Base-by-base conservation (phyloP, 2,888 invertebrate genomes). In the Periphyllus acericola region DNA sequence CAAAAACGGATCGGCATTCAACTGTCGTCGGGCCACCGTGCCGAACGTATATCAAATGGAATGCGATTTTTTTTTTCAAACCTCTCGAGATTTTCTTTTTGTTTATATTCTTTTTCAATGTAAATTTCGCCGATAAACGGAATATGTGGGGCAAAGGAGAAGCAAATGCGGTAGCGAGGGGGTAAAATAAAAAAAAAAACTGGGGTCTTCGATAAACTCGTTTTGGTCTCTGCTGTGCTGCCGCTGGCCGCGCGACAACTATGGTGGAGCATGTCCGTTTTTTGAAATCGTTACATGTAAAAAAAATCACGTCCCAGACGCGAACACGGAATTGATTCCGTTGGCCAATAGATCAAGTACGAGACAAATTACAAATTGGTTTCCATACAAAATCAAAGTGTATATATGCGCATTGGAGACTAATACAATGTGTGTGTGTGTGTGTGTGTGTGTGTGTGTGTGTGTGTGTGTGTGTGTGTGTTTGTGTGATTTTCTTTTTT, bases 301-400 rank as follows among this genome's bases (percentile, higher is more conserved):
- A 79, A 83, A 78, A 83, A 74, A 79, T 78, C 71, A 84, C 66
- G 78, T 83, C 79, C 60, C 83, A 84, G 81, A 87, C 87, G 74
- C 71, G n/a, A 72, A 86, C 86, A 80, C 80, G 74, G 46, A 74
- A 87, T 80, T 46, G 80, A 75, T 87, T 81, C 87, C 36, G 79
- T 74, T 81, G 74, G n/a, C 72, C 87, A 36, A 87, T 75, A 81
- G 74, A 87, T 87, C 81, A 87, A 87, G 40, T 80, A 75, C n/a
- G 66, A 87, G 87, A 87, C 87, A 87, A 87, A 87, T 87, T 87
- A 81, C 87, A 81, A 81, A 84, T 80, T 80, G 55, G 79, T 89
- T 84, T 89, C 72, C 29, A 60, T 60, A 83, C 46, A 66, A 25
- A 52, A 75, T 36, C 83, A 21, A 68, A 3, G 25, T 71, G 34